Evolutionary conservation across 2,888 invertebrate species (phyloP), one percentile per base, ranked within the genome.

Genomic region (Antheraea yamamai): DNA sequence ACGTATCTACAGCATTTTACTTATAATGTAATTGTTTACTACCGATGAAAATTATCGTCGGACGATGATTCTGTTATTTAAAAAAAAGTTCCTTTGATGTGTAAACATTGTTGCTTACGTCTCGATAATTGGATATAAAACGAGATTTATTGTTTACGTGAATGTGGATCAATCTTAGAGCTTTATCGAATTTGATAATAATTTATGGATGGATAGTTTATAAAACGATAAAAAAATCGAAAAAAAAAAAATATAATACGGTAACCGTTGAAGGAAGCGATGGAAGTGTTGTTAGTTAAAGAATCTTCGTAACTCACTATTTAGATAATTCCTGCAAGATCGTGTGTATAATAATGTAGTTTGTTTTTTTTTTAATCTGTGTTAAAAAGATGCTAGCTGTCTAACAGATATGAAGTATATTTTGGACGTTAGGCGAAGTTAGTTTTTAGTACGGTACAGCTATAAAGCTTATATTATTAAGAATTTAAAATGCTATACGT

Each of bases 131-230:
- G 84, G 26, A 79, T 80, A 77, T 75, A 76, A 74, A 72, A 75
- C 73, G 75, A 80, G 85, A 87, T 86, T 85, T 84, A 84, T 87
- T 87, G 80, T 86, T 92, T 92, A 91, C 88, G 86, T 89, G 91
- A 93, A 94, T 91, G 94, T 93, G 94, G 94, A 95, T 89, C 95
- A 95, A 95, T 93, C 85, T 91, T 95, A 93, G 93, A 95, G 95
- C 95, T 95, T 95, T 95, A 95, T 94, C 93, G 91, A 94, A 93
- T 94, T 95, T 94, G 94, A 94, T 95, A 95, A 94, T 94, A 94
- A 95, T 94, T 93, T 94, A 94, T 85, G 91, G 88, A 90, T 87
- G 87, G 87, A 91, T 92, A 92, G 92, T 93, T 92, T 90, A 87
- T 85, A 87, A 82, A 79, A 81, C 80, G 74, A 68, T 35, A 4